Conservation (phyloP, 2,888 invertebrate species). For the Luperina testacea region DNA sequence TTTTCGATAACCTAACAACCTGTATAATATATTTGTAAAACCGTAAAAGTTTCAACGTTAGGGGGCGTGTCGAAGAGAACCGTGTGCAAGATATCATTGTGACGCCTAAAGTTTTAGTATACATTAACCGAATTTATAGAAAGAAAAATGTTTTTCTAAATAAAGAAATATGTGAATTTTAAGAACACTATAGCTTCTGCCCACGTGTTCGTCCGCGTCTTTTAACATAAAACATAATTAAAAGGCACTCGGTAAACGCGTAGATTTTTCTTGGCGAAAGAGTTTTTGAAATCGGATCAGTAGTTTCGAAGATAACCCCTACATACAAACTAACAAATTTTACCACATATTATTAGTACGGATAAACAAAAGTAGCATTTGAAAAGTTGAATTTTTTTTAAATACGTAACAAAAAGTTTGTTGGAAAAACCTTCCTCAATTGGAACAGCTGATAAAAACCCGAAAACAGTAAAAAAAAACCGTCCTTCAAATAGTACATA, state of each 20-base stretch:
- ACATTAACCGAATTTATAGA: neutral
- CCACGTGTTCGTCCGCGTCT: neutral
- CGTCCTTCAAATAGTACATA: neutral
- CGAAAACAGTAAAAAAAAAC: neutral
- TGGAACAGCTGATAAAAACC: neutral
- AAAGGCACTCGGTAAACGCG: too few relatives aligned
- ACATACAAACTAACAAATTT: too few relatives aligned
- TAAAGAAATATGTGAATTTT: neutral
- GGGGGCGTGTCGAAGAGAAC: neutral
- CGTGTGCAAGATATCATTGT: constrained; percentile 38
- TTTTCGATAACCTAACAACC: neutral
- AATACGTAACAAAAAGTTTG: neutral
- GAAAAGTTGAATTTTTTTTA: neutral
- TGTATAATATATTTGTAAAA: constrained; percentile 19
- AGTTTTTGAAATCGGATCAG: neutral
- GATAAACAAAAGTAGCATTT: neutral
- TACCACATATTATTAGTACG: too few relatives aligned
- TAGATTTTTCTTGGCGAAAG: neutral
- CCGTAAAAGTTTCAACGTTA: constrained; percentile 34
- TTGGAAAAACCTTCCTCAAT: neutral
- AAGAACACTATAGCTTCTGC: neutral
- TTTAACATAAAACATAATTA: neutral
- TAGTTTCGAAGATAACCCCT: neutral
- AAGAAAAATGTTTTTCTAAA: neutral
- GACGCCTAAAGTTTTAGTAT: constrained; percentile 14